Base-by-base conservation (phyloP, 2,888 invertebrate species). In the Timema cristinae region DNA sequence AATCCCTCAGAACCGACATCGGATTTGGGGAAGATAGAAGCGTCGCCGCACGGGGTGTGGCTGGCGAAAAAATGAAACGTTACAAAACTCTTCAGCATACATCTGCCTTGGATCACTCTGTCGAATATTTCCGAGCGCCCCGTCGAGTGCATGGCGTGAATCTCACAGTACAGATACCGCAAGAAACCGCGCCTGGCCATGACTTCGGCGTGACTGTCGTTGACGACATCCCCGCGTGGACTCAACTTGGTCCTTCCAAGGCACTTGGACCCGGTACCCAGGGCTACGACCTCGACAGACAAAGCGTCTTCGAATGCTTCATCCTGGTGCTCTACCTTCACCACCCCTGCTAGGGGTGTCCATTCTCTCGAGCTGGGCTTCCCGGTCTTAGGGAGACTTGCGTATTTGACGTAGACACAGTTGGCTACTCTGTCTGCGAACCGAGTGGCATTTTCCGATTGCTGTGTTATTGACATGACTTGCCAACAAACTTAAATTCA, bases 201-300 rank as follows among this genome's bases (percentile, higher is more conserved):
- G 48, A 96, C 87, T 85, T 98, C 97, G 1, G 97, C 95, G 83
- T 98, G 97, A 56, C 93, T 94, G 81, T 98, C 97, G 80, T 93
- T 93, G 13, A 98, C 78, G 73, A 92, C 85, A 77, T 88, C 87
- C 2, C 95, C 95, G 50, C 80, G 81, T 4, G 84, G 78, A 70
- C 89, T 89, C 83, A 91, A 84, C 80, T 82, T 79, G 5, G 83
- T 82, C 71, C 86, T 85, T 1, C 96, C 95, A 75, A 97, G 86
- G 81, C 97, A 97, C 84, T 96, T 97, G 0, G 97, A 92, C 0
- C 97, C 97, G 5, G 94, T 94, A 4, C 94, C 95, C 70, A 96
- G 81, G n/a, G 95, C 86, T 49, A 95, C 89, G 6, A 95, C 88
- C 79, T 87, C 63, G 13, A 59, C 6, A 10, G 16, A 6, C 13